phyloP scores from a whole-genome alignment of 2,888 invertebrate species.

The Tetragnatha montana region DNA sequence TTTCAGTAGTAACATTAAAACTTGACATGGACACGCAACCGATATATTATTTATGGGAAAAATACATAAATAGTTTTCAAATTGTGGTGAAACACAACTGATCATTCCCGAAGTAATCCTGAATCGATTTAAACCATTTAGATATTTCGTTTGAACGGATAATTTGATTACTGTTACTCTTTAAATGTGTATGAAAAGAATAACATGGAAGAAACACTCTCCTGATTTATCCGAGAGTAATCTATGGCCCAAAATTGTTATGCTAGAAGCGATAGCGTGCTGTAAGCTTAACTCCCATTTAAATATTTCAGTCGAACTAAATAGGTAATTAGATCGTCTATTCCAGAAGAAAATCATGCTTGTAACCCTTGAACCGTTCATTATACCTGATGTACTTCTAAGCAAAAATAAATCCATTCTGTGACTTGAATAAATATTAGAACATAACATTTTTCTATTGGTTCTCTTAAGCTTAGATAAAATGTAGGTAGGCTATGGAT shows the following conservation, averaged over 20 bases:
- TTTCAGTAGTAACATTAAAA: too few relatives aligned
- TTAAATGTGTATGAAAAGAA: too few relatives aligned
- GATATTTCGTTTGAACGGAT: too few relatives aligned
- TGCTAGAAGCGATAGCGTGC: not conserved
- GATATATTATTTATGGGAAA: too few relatives aligned
- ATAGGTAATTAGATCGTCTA: not conserved
- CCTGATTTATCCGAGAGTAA: not conserved
- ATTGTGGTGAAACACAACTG: too few relatives aligned
- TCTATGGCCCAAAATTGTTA: not conserved
- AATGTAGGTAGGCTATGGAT: too few relatives aligned
- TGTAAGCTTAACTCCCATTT: not conserved
- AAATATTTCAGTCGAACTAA: not conserved
- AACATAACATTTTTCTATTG: not conserved
- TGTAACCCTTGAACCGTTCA: not conserved
- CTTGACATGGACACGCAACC: too few relatives aligned
- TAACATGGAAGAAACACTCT: not conserved
- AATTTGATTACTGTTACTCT: too few relatives aligned
- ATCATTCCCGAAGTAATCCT: too few relatives aligned
- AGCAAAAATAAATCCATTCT: not conserved
- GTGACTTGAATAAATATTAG: not conserved
- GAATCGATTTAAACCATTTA: too few relatives aligned
- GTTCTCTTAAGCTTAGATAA: too few relatives aligned
- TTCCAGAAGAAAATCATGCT: not conserved
- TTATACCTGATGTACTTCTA: not conserved
- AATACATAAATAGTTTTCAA: too few relatives aligned